Evolutionary conservation across 1,140 invertebrate species (phyloP).

Genomic region (Zaprionus africanus): DNA sequence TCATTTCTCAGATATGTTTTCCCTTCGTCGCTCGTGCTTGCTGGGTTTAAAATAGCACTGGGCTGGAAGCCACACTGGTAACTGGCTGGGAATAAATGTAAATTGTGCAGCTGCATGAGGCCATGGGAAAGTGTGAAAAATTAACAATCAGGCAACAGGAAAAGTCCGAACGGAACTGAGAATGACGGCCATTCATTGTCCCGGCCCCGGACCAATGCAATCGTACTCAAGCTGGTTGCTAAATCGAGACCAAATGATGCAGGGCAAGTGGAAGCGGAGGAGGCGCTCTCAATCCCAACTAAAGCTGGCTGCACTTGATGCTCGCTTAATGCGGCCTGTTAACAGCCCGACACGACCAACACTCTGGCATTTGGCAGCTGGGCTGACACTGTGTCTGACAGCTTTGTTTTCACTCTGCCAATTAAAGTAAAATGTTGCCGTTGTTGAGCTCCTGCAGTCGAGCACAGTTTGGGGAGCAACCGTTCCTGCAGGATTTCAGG

Average conservation of each 20-base stretch:
- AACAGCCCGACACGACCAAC: conserved; percentile 45
- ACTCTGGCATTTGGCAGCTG: conserved; percentile 56
- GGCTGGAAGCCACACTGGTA: conserved; percentile 16
- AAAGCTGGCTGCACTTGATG: conserved; percentile 59
- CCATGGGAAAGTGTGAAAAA: conserved; percentile 37
- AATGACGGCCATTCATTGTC: conserved; percentile 51
- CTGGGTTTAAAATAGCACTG: background rate
- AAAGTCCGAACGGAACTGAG: conserved; percentile 21
- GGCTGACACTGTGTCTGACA: conserved; percentile 7
- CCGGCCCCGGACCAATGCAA: conserved; percentile 35
- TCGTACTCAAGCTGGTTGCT: conserved; percentile 15
- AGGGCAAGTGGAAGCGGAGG: background rate
- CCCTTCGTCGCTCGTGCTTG: conserved; percentile 32
- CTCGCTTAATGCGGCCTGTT: conserved; percentile 67
- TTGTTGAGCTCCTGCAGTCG: background rate
- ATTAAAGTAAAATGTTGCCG: conserved; percentile 42
- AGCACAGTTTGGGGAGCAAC: background rate
- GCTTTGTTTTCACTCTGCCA: conserved; percentile 23
- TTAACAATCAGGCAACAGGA: conserved; percentile 41
- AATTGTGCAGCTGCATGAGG: conserved; percentile 58
- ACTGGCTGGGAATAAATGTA: conserved; percentile 60
- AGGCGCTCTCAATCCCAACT: background rate
- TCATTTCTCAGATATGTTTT: conserved; percentile 45
- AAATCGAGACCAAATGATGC: conserved; percentile 1
- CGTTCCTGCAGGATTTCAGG: background rate